Conservation (phyloP, 2,113 vertebrate genomes). For the Rhea pennata region DNA sequence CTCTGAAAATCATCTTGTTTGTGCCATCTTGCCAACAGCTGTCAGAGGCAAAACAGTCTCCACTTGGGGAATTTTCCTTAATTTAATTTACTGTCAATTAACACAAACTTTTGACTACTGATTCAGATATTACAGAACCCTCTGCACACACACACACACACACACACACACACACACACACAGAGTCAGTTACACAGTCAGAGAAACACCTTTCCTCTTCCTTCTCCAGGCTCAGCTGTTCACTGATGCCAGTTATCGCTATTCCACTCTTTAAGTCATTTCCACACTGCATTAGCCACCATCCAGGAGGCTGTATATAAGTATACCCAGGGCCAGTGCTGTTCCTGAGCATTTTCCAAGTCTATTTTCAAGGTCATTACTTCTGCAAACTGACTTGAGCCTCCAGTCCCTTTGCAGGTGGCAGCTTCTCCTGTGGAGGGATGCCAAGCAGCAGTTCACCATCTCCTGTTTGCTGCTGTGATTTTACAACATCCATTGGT, state of each 20-base stretch:
- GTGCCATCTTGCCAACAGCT: neutral
- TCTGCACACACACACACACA: too few relatives aligned
- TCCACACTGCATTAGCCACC: neutral
- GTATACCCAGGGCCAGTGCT: neutral
- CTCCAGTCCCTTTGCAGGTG: neutral
- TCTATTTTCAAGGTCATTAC: constrained; percentile 60
- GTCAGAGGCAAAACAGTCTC: neutral
- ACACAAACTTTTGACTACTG: neutral
- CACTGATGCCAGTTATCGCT: neutral
- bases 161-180: too few relatives aligned
- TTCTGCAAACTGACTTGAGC: constrained; percentile 41
- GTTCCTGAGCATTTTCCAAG: constrained; percentile 32
- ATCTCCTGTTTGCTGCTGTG: constrained; percentile 5
- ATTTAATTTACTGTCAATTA: neutral
- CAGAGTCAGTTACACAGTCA: neutral
- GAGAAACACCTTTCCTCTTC: neutral
- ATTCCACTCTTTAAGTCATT: neutral
- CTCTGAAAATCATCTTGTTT: neutral
- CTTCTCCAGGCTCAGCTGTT: neutral
- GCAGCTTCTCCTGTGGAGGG: neutral
- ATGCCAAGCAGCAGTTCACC: constrained; percentile 31
- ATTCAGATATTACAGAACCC: neutral
- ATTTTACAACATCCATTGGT: constrained; percentile 21
- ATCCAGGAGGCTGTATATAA: neutral
- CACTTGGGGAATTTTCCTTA: neutral